These are phyloP conservation scores for Thelaira solivaga DNA, from an alignment of 2,888 invertebrate species.

Conservation along the genomic window DNA sequence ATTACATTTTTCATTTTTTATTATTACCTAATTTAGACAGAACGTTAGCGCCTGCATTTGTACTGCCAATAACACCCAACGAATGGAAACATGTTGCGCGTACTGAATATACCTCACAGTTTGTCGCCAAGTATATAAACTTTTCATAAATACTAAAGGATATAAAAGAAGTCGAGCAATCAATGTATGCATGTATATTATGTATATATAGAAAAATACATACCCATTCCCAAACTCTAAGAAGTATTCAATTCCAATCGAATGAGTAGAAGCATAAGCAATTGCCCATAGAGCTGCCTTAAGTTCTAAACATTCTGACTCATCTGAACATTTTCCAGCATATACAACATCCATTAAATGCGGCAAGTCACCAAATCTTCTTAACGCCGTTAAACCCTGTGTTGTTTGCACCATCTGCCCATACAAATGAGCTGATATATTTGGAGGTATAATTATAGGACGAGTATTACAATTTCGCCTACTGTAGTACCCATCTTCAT, in stretches of 20 bases:
- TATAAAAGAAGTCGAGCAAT: neutral
- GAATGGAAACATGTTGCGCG: slow-evolving; percentile 93
- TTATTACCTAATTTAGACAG: slow-evolving; percentile 85
- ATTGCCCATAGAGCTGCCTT: slow-evolving; percentile 94
- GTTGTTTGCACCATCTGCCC: slow-evolving; percentile 87
- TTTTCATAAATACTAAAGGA: slow-evolving; percentile 77
- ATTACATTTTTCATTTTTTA: no score
- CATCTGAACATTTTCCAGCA: slow-evolving; percentile 80
- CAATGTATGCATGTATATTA: neutral
- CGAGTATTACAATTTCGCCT: slow-evolving; percentile 82
- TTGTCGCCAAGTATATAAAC: slow-evolving; percentile 84
- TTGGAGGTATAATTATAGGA: slow-evolving; percentile 78
- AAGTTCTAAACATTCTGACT: slow-evolving; percentile 85
- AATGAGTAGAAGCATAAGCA: slow-evolving; percentile 88
- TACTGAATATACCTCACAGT: slow-evolving; percentile 90
- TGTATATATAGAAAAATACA: neutral
- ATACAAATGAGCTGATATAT: slow-evolving; percentile 85
- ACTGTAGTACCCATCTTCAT: slow-evolving; percentile 86
- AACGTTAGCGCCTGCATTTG: slow-evolving; percentile 88
- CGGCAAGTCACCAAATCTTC: slow-evolving; percentile 72
- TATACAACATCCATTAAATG: slow-evolving; percentile 72
- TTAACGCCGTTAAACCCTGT: slow-evolving; percentile 75
- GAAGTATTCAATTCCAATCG: slow-evolving; percentile 86
- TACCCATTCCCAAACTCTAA: slow-evolving; percentile 77
- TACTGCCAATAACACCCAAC: slow-evolving; percentile 87